Evolutionary conservation across 2,888 invertebrate species (phyloP).

Genomic region (Panzeria rudis): DNA sequence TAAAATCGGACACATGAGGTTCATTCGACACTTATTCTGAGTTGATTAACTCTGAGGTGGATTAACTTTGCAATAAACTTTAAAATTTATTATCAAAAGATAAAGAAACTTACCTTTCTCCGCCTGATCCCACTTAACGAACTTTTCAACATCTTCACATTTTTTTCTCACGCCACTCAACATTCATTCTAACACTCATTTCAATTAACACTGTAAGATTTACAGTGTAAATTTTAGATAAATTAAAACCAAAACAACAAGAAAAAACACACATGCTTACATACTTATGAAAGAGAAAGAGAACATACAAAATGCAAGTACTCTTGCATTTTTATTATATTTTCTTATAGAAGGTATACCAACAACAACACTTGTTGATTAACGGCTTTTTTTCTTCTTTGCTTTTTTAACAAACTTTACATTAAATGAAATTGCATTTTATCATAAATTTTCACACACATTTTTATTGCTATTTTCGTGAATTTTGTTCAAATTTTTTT

Average conservation of each 20-base stretch:
- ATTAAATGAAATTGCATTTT: background rate
- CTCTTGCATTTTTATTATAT: background rate
- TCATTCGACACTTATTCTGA: no score
- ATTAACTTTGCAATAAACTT: no score
- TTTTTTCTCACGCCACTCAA: constrained; percentile 4
- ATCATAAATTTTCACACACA: background rate
- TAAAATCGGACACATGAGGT: no score
- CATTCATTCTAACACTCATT: background rate
- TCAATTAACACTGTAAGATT: no score
- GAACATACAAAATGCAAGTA: background rate
- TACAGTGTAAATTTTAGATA: background rate
- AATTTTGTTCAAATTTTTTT: background rate
- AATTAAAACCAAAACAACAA: background rate
- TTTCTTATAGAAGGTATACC: background rate
- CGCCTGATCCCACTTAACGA: background rate
- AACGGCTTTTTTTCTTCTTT: constrained; percentile 1
- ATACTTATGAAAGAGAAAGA: background rate
- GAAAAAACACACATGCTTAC: background rate
- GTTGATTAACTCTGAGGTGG: no score
- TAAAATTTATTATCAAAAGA: no score
- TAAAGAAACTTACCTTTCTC: background rate
- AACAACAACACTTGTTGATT: background rate
- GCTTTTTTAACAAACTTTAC: background rate
- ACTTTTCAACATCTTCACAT: background rate
- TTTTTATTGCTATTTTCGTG: background rate